Conservation (phyloP, 2,888 invertebrate genomes). For the Lepidocyrtoides sp. region DNA sequence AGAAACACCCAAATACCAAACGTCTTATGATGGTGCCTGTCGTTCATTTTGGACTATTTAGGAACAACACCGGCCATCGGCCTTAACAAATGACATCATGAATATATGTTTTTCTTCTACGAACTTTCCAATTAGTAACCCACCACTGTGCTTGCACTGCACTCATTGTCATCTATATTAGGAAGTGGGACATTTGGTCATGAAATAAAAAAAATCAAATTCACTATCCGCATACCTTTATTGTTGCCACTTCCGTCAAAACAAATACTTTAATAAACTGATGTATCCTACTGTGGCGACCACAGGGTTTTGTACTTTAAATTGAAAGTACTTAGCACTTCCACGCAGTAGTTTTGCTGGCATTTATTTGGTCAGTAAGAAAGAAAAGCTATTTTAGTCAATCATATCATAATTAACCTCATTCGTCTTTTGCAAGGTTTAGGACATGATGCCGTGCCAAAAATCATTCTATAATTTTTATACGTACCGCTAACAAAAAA, state of each 20-base stretch:
- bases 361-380: neutral
- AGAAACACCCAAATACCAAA: constrained; percentile 49
- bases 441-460: neutral
- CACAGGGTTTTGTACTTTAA: neutral
- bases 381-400: neutral
- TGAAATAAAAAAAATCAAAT: neutral
- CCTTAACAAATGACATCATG: constrained; percentile 22
- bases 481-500: neutral
- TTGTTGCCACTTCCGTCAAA: neutral
- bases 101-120: neutral
- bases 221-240: neutral
- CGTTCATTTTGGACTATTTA: neutral
- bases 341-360: no score
- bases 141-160: neutral
- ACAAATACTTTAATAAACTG: no score
- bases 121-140: constrained; percentile 41
- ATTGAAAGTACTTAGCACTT: neutral
- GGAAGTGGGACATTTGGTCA: constrained; percentile 31
- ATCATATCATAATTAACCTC: constrained; percentile 26
- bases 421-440: constrained; percentile 5
- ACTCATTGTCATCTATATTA: neutral
- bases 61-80: neutral
- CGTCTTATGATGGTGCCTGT: neutral
- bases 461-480: neutral
- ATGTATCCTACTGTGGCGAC: no score